phyloP scores from a whole-genome alignment of 2,113 vertebrate genomes.

The Corydoras sp. region DNA sequence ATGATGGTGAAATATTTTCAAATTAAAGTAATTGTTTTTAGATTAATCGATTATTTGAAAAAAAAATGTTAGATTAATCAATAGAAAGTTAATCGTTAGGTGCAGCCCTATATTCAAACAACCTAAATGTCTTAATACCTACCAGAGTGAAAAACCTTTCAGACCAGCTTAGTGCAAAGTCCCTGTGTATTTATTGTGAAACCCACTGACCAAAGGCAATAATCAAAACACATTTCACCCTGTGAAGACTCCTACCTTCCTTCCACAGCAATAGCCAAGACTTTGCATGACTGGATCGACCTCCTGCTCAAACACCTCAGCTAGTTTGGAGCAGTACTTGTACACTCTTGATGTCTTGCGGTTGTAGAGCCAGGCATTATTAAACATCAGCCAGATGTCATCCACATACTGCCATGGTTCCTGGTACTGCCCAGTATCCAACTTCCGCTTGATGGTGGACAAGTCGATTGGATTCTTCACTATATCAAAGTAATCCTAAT shows the following conservation, averaged over 20 bases:
- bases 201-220: no score
- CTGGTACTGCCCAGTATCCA: constrained; percentile 96
- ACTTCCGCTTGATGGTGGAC: constrained; percentile 93
- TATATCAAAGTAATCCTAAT: constrained; percentile 97
- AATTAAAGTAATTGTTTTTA: no score
- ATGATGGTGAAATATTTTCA: no score
- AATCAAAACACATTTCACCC: no score
- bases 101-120: no score
- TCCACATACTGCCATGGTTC: constrained; percentile 98
- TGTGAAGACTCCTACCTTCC: constrained; percentile 73
- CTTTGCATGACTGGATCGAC: constrained; percentile 96
- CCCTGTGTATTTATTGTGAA: no score
- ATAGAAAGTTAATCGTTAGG: no score
- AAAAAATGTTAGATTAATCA: no score
- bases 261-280: constrained; percentile 93
- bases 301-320: constrained; percentile 94
- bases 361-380: constrained; percentile 98
- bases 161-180: no score
- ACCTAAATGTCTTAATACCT: no score
- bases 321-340: constrained; percentile 95
- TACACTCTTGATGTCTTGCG: constrained; percentile 97
- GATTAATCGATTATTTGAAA: no score
- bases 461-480: constrained; percentile 96
- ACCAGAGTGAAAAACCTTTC: no score
- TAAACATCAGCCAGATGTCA: constrained; percentile 97